A percentile compares a stretch with the other conserved stretches of the same genome.
phyloP scores from a whole-genome alignment of 2,888 invertebrate species.

The Drosophila antonietae region DNA sequence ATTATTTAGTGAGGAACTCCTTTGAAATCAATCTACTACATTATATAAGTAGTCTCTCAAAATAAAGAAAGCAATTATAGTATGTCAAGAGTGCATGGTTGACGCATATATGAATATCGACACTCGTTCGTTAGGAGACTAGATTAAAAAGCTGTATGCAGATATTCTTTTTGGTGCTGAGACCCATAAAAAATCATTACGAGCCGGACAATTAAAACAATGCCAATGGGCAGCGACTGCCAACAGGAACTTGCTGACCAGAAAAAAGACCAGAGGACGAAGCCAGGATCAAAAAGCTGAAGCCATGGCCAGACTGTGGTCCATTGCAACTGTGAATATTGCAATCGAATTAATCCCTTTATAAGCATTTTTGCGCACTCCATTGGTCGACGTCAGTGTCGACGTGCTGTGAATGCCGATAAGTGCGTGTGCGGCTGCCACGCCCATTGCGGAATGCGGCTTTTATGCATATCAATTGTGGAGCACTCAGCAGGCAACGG shows the following conservation, averaged over 20 bases:
- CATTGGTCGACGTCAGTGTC: slow-evolving; percentile 56
- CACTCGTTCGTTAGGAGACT: slow-evolving; percentile 31
- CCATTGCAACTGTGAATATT: slow-evolving; percentile 57
- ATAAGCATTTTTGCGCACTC: slow-evolving; percentile 77
- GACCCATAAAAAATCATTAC: slow-evolving; percentile 58
- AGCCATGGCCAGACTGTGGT: slow-evolving; percentile 6
- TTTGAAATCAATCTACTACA: no score
- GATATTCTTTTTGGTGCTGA: slow-evolving; percentile 20
- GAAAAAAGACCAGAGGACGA: slow-evolving; percentile 2
- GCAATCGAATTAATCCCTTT: slow-evolving; percentile 80
- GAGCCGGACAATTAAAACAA: slow-evolving; percentile 66
- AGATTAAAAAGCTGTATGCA: slow-evolving; percentile 48
- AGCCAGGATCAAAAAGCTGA: slow-evolving; percentile 1
- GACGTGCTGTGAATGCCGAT: slow-evolving; percentile 73
- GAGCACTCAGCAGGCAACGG: slow-evolving; percentile 13
- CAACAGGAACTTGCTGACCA: slow-evolving; percentile 19
- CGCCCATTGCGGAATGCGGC: slow-evolving; percentile 50
- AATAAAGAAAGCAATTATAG: neutral
- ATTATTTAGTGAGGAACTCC: no score
- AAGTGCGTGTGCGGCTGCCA: slow-evolving; percentile 66
- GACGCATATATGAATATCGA: neutral
- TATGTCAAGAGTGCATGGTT: slow-evolving; percentile 1
- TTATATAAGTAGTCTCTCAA: neutral
- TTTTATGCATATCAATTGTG: slow-evolving; percentile 55
- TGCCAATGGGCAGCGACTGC: slow-evolving; percentile 33